Evolutionary conservation across 2,888 invertebrate genomes (phyloP).

Genomic region (Barypeithes pellucidus): DNA sequence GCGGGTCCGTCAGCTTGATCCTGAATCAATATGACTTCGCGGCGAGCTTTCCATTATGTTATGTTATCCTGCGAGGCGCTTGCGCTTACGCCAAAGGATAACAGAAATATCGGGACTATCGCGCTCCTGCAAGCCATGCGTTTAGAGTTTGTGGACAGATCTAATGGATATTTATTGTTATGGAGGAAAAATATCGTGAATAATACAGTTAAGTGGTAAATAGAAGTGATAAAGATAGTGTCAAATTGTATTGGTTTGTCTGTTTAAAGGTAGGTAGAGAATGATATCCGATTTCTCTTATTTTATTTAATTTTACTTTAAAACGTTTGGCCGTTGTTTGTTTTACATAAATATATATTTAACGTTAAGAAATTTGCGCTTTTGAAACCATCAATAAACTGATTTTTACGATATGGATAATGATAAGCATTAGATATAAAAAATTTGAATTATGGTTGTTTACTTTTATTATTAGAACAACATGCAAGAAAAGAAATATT

Average conservation of each 20-base stretch:
- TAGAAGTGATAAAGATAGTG: slow-evolving; percentile 24
- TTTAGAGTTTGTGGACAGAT: slow-evolving; percentile 34
- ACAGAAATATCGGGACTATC: slow-evolving; percentile 32
- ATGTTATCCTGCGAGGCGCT: slow-evolving; percentile 31
- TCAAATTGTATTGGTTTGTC: not conserved
- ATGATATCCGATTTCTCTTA: not conserved
- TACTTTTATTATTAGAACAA: not conserved
- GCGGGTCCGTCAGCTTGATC: slow-evolving; percentile 7
- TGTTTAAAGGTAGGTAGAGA: slow-evolving; percentile 17
- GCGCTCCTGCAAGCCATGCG: slow-evolving; percentile 36
- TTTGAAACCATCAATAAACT: not conserved
- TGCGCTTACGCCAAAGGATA: slow-evolving; percentile 27
- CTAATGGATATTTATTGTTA: slow-evolving; percentile 42
- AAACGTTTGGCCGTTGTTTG: not conserved
- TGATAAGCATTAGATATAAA: not conserved
- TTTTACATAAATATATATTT: not conserved
- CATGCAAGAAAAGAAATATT: not conserved
- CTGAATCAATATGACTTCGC: slow-evolving; percentile 49
- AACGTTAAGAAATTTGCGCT: not conserved
- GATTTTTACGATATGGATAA: too few relatives aligned
- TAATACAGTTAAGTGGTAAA: slow-evolving; percentile 28
- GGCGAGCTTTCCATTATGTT: slow-evolving; percentile 35
- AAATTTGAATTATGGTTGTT: not conserved
- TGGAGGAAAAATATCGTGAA: slow-evolving; percentile 26
- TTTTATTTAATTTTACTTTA: not conserved